Conservation (phyloP, 2,113 vertebrate species). For the Laterallus jamaicensis region DNA sequence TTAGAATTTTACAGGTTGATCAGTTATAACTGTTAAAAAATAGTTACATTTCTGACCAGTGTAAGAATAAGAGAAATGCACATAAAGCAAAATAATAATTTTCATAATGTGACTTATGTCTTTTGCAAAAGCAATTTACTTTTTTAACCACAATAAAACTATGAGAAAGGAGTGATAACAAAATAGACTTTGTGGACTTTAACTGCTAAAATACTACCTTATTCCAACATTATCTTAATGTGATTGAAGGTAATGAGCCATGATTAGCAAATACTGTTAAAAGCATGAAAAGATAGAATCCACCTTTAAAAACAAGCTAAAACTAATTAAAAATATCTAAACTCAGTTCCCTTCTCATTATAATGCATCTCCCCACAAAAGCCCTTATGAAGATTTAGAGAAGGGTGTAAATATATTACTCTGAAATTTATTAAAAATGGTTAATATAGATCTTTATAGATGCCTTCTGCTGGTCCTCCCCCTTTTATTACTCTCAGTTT, state of each 20-base stretch:
- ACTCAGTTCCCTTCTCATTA: not conserved
- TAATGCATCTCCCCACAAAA: not conserved
- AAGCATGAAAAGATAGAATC: not conserved
- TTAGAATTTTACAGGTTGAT: not conserved
- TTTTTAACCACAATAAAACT: not conserved
- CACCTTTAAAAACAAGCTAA: not conserved
- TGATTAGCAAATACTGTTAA: not conserved
- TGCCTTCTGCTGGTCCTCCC: not conserved
- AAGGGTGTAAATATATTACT: not conserved
- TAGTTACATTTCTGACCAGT: not conserved
- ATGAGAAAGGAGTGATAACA: not conserved
- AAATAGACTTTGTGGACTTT: not conserved
- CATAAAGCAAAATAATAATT: not conserved
- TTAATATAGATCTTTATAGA: not conserved
- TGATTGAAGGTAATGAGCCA: not conserved
- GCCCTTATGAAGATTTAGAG: rapidly evolving
- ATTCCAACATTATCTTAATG: not conserved
- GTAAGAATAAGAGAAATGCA: not conserved
- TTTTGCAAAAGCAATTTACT: not conserved
- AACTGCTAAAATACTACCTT: not conserved
- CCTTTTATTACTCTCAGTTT: not conserved
- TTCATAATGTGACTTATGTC: not conserved
- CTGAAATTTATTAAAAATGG: not conserved
- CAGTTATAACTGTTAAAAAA: not conserved
- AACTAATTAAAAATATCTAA: not conserved